Percentiles rank a stretch among this genome's conserved stretches.
phyloP scores from a whole-genome alignment of 2,113 vertebrate species.

The Pelusios castaneus region DNA sequence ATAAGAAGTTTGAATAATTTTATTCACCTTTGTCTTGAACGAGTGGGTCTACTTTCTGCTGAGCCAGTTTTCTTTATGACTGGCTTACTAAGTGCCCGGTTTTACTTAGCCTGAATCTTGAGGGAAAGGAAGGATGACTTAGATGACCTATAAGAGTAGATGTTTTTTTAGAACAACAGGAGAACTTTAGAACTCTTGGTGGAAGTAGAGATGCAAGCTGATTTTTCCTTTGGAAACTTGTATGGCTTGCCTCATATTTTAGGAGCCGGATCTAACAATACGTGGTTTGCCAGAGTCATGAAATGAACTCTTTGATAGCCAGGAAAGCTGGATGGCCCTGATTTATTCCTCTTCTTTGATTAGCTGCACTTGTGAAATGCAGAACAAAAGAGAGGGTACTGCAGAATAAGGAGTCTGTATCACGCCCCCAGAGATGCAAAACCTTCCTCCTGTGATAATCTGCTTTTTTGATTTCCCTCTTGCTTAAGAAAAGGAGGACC shows the following conservation, averaged over 20 bases:
- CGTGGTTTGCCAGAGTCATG: neutral
- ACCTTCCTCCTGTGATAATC: neutral
- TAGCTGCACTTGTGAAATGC: neutral
- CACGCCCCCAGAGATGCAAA: conserved; percentile 10
- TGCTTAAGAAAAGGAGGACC: neutral
- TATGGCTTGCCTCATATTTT: neutral
- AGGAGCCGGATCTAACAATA: neutral
- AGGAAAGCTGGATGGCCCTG: neutral
- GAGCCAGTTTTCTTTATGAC: neutral
- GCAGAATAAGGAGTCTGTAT: neutral
- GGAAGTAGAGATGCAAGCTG: conserved; percentile 9
- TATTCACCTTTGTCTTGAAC: conserved; percentile 20
- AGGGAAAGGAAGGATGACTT: conserved; percentile 10
- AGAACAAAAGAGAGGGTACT: neutral
- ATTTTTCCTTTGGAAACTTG: conserved; percentile 17
- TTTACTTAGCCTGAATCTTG: neutral
- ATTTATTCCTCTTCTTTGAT: conserved; percentile 49
- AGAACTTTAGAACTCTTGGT: neutral
- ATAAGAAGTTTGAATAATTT: neutral
- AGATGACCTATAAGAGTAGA: neutral
- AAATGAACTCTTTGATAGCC: conserved; percentile 13
- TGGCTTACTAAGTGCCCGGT: neutral
- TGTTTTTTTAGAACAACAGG: neutral
- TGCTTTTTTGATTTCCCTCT: neutral
- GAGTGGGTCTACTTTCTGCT: neutral